Conservation (phyloP, 2,888 invertebrate genomes). For the Cactoblastis cactorum region DNA sequence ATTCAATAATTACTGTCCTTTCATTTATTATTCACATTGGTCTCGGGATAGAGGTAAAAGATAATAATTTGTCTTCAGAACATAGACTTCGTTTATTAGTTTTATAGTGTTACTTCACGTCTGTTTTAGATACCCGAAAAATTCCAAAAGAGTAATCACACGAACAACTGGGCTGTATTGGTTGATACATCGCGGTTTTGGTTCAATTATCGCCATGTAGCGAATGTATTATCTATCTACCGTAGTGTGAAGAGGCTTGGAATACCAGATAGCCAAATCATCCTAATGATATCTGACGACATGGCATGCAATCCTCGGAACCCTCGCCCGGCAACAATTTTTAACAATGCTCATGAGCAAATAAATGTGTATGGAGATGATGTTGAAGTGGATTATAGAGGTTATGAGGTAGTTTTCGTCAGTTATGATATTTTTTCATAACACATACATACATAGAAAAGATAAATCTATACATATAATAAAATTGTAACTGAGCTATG, state of each 20-base stretch:
- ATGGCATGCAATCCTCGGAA: constrained; percentile 99
- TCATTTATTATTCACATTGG: too few species aligned
- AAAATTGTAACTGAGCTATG: too few species aligned
- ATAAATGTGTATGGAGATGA: constrained; percentile 99
- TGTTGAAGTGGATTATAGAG: constrained; percentile 98
- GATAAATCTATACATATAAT: too few species aligned
- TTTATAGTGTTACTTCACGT: too few species aligned
- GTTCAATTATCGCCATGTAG: constrained; percentile 99
- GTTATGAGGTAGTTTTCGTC: constrained; percentile 84
- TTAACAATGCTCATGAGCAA: constrained; percentile 98
- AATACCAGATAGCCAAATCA: constrained; percentile 99
- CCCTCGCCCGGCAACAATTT: constrained; percentile 97
- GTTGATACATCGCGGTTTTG: constrained; percentile 99
- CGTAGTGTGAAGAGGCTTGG: constrained; percentile 98
- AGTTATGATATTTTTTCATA: too few species aligned
- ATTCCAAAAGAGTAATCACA: constrained; percentile 86
- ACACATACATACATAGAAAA: too few species aligned
- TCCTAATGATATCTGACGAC: constrained; percentile 99
- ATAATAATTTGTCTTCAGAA: neutral
- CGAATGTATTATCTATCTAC: constrained; percentile 98
- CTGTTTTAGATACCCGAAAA: constrained; percentile 67
- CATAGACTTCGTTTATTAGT: neutral
- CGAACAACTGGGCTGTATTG: constrained; percentile 99
- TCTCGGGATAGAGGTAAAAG: constrained; percentile 1
- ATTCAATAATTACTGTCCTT: too few species aligned